Conservation (phyloP, 2,888 invertebrate species). For the Lepidocyrtinus sp. region DNA sequence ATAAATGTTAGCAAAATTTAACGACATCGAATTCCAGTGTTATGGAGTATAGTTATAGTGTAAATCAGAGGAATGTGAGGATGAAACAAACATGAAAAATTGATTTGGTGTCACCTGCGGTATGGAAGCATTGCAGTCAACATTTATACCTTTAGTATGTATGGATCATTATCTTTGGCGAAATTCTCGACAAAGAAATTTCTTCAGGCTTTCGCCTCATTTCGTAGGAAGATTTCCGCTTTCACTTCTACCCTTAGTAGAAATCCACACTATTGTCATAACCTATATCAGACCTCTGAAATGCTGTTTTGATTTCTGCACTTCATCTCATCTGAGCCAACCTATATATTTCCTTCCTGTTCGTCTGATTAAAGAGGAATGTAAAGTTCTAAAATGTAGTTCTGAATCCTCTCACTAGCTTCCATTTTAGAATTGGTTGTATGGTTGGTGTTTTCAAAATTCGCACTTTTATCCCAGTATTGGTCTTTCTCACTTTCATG, state of each 20-base stretch:
- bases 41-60: not conserved
- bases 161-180: slow-evolving; percentile 5
- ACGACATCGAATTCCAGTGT: not conserved
- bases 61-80: not conserved
- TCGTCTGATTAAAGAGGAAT: not conserved
- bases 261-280: not conserved
- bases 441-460: not conserved
- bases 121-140: not conserved
- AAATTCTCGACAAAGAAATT: not conserved
- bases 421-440: not conserved
- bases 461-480: too few species aligned
- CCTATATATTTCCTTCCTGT: too few species aligned
- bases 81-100: too few species aligned
- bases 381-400: not conserved
- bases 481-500: too few species aligned
- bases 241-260: not conserved
- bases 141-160: not conserved
- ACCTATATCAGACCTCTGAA: not conserved
- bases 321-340: not conserved
- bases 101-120: too few species aligned
- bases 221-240: not conserved
- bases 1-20: too few species aligned
- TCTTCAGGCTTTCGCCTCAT: not conserved
- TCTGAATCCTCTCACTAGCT: not conserved
- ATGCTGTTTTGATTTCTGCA: not conserved